Conservation (phyloP, 2,797 vertebrate genomes). For the Thripadectes ignobilis region DNA sequence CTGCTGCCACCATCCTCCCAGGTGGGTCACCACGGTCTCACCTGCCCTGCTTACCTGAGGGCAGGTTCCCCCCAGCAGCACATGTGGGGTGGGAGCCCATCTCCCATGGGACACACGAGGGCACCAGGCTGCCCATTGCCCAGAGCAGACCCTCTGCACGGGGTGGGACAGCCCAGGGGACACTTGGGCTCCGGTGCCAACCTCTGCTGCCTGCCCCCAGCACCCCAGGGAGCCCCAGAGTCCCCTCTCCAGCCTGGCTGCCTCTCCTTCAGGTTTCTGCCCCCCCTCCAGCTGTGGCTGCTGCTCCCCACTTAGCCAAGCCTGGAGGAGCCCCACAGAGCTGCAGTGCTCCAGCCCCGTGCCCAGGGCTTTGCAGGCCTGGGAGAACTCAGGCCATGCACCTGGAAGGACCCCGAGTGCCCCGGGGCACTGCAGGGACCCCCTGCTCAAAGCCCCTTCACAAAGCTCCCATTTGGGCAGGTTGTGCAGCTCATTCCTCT, state of each 20-base stretch:
- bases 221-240: fast-evolving
- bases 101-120: fast-evolving
- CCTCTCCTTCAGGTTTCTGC: neutral
- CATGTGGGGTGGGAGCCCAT: neutral
- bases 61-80: neutral
- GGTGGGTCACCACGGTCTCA: fast-evolving
- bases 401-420: neutral
- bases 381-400: fast-evolving
- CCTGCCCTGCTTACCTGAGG: neutral
- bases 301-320: too few relatives aligned
- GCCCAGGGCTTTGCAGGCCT: neutral
- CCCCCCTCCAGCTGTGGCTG: neutral
- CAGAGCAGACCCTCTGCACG: too few relatives aligned
- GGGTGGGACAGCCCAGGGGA: neutral
- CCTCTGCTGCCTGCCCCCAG: neutral
- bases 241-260: neutral
- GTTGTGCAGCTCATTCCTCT: neutral
- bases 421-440: neutral
- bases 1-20: neutral
- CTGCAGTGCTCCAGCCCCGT: too few relatives aligned
- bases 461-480: neutral
- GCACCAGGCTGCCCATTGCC: neutral
- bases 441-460: fast-evolving
- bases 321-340: too few relatives aligned
- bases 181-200: neutral